phyloP scores from a whole-genome alignment of 2,113 vertebrate genomes.

The Phaetusa simplex region DNA sequence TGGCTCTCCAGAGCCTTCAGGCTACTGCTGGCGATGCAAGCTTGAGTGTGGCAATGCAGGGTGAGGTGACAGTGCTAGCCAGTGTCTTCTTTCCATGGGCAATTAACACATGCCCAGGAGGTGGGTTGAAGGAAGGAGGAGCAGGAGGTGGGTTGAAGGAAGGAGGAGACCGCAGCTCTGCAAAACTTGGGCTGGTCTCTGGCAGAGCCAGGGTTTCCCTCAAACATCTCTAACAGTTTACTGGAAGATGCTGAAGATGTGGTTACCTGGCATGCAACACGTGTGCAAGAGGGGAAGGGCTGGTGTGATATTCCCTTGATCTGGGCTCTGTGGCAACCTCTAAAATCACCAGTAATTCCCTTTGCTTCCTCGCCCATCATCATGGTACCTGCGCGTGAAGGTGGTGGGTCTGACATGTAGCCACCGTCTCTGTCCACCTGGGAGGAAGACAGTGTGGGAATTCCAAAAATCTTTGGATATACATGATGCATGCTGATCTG shows the following conservation, averaged over 20 bases:
- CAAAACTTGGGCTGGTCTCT: background rate
- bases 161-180: background rate
- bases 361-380: background rate
- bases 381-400: background rate
- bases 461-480: too few species aligned
- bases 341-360: background rate
- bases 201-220: background rate
- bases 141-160: background rate
- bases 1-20: background rate
- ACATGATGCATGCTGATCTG: accelerated
- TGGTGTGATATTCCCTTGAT: too few species aligned
- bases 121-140: background rate
- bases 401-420: accelerated
- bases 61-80: background rate
- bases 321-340: background rate
- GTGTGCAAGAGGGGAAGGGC: background rate
- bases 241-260: background rate
- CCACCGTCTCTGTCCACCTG: too few species aligned
- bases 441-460: background rate
- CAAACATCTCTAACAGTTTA: background rate
- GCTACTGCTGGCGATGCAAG: background rate
- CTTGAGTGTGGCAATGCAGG: background rate
- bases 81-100: background rate
- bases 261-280: accelerated
- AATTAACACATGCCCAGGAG: accelerated